A percentile compares a stretch with the other conserved stretches of the same genome.
Evolutionary conservation across 2,113 vertebrate species (phyloP).

Genomic region (Mesembrinibis cayennensis): DNA sequence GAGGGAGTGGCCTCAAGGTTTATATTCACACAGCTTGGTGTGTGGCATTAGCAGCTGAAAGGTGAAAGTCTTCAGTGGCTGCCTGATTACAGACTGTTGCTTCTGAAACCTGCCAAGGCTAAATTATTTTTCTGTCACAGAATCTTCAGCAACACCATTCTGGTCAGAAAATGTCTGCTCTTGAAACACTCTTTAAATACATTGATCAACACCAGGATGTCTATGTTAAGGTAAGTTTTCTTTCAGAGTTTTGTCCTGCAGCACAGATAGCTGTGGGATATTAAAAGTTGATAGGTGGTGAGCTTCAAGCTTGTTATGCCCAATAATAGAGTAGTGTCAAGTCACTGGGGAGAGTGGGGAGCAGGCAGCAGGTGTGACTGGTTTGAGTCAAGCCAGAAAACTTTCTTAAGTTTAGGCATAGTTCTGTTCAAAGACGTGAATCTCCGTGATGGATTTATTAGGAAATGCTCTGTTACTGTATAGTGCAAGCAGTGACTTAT

Average conservation of each 20-base stretch:
- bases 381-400: neutral
- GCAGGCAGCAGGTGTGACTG: neutral
- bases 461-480: neutral
- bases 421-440: neutral
- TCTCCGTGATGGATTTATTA: neutral
- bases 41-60: neutral
- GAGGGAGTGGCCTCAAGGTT: neutral
- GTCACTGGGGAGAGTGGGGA: neutral
- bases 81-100: neutral
- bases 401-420: neutral
- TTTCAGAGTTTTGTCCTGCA: neutral
- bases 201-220: constrained; percentile 91
- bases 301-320: neutral
- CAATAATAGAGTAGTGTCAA: neutral
- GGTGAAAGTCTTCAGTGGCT: neutral
- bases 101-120: neutral
- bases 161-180: constrained; percentile 78
- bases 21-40: neutral
- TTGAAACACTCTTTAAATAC: constrained; percentile 85
- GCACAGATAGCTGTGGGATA: neutral
- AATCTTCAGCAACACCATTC: neutral
- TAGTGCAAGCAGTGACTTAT: neutral
- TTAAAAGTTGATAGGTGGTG: neutral
- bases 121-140: neutral
- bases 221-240: constrained; percentile 83